Conservation (phyloP, 2,113 vertebrate species). For the Lonchura striata region DNA sequence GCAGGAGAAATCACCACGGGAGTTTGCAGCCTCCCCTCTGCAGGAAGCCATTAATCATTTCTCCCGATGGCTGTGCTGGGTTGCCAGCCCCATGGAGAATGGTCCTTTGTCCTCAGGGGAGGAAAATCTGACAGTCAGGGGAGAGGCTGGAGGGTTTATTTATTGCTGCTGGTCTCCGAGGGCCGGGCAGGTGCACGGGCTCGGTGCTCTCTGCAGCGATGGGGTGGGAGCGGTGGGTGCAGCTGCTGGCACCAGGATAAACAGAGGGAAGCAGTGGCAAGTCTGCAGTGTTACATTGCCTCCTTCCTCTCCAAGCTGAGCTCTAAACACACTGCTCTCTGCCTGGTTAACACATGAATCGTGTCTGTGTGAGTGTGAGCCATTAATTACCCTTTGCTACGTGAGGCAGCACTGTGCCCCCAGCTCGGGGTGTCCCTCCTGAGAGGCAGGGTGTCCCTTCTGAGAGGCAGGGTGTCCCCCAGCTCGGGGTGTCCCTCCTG, state of each 20-base stretch:
- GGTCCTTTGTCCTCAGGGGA: neutral
- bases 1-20: neutral
- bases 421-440: neutral
- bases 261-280: neutral
- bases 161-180: neutral
- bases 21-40: neutral
- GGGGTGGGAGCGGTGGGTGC: neutral
- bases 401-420: neutral
- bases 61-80: neutral
- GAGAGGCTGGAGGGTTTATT: neutral
- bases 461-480: no score
- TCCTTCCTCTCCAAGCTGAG: neutral
- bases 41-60: neutral
- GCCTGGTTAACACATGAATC: fast-evolving
- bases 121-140: neutral
- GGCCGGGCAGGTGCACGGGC: neutral
- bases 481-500: neutral
- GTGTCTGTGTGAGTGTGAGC: neutral
- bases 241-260: fast-evolving
- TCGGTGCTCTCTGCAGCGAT: neutral
- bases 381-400: fast-evolving
- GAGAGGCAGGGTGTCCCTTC: no score
- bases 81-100: neutral
- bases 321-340: neutral
- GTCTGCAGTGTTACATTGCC: fast-evolving